These are phyloP conservation scores for Caracal caracal DNA, from an alignment of 2,113 vertebrate species.

Conservation along the genomic window DNA sequence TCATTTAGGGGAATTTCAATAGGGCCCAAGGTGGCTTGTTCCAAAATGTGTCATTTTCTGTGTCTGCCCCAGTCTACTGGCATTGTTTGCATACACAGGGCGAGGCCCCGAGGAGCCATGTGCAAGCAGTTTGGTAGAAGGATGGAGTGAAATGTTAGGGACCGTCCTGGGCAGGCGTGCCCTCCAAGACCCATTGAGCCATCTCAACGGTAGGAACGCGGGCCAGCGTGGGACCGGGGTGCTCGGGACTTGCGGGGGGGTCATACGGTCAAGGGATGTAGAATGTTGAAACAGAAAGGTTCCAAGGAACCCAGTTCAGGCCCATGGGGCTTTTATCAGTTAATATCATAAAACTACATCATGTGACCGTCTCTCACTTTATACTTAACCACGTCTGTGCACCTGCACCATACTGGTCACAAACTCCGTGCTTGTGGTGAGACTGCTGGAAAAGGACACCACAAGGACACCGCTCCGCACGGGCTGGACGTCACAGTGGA, in stretches of 20 bases:
- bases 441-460: fast-evolving
- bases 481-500: fast-evolving
- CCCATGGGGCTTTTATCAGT: background rate
- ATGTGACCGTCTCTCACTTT: background rate
- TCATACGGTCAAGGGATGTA: fast-evolving
- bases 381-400: fast-evolving
- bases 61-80: slow-evolving; percentile 71
- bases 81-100: slow-evolving; percentile 48
- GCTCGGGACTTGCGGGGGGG: fast-evolving
- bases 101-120: slow-evolving; percentile 38
- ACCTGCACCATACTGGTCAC: too few species aligned
- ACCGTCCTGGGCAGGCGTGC: background rate
- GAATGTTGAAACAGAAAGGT: background rate
- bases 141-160: background rate
- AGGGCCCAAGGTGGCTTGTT: slow-evolving; percentile 78
- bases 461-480: fast-evolving
- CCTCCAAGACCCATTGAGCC: background rate
- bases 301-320: background rate
- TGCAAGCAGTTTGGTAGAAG: slow-evolving; percentile 46
- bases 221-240: fast-evolving
- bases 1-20: slow-evolving; percentile 84
- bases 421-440: background rate
- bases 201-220: fast-evolving
- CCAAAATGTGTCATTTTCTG: slow-evolving; percentile 70
- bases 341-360: background rate